Base-by-base conservation (phyloP, 2,888 invertebrate species). In the Petrophora chlorosata region DNA sequence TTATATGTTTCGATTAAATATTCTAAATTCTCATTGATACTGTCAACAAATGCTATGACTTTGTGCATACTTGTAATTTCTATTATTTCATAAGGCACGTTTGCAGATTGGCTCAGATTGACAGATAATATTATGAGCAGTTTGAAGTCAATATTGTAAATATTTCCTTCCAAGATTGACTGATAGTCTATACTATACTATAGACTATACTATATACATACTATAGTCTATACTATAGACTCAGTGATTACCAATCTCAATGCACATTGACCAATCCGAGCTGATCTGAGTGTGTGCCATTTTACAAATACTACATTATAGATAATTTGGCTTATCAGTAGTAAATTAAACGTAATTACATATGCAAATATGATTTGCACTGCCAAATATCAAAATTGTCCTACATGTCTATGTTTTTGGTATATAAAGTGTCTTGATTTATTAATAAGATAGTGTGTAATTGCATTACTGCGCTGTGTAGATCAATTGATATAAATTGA, bases 401-500 rank as follows among this genome's bases (percentile, higher is more conserved):
- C 40, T 53, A 42, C 1, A 25, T 50, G 38, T 38, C 22, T 30
- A 43, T 40, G 8, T 38, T 48, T 42, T 44, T 15, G 5, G 29
- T 15, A 41, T 49, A 34, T 51, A 40, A 53, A 44, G 46, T 57
- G 58, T 58, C 55, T 57, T 51, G 42, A 33, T 53, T 50, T 56
- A 19, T 46, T 12, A 44, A 36, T 58, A 56, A 58, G 58, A 7
- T 56, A 61, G 53, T 15, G 25, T 40, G 22, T 46, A 30, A 28
- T 28, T 14, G n/a, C 22, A 32, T 34, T 42, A 38, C 32, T 46
- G 51, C 19, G 56, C 58, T 61, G 54, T 58, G 57, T 53, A 46
- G 58, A 62, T 71, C 69, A 67, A 70, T 71, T 66, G 66, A 71
- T 70, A 67, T 75, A 59, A 62, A 65, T 68, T 66, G 55, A 68